These are phyloP conservation scores for Callyntrura guangdongensis DNA, from an alignment of 2,888 invertebrate species.

Conservation along the genomic window DNA sequence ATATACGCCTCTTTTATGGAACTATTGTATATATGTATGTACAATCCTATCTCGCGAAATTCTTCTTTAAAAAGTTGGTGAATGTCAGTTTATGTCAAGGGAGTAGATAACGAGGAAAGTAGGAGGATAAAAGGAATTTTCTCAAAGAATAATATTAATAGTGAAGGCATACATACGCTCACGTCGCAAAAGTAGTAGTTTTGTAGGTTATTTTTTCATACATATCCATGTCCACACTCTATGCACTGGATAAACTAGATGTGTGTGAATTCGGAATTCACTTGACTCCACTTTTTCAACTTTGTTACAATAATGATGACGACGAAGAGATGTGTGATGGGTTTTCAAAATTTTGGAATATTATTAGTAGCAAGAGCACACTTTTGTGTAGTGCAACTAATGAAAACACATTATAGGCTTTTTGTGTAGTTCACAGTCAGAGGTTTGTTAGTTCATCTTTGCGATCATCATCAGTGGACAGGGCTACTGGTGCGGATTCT, in stretches of 20 bases:
- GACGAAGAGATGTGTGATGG: background rate
- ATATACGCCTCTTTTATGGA: background rate
- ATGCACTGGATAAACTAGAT: background rate
- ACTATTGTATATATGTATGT: background rate
- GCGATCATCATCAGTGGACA: constrained; percentile 43
- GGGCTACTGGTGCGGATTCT: background rate
- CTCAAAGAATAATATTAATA: background rate
- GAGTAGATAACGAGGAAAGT: constrained; percentile 47
- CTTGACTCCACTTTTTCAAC: constrained; percentile 52
- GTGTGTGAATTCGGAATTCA: background rate
- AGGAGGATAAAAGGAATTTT: constrained; percentile 10
- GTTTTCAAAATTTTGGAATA: constrained; percentile 28
- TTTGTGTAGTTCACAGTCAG: background rate
- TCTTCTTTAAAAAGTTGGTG: background rate
- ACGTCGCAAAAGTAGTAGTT: background rate
- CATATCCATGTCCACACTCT: background rate
- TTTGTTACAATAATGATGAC: background rate
- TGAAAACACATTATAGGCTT: constrained; percentile 3
- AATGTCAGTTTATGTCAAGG: constrained; percentile 19
- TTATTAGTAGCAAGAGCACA: background rate
- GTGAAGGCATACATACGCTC: background rate
- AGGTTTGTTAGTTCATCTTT: constrained; percentile 36
- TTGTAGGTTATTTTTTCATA: constrained; percentile 3
- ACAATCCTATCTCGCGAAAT: background rate
- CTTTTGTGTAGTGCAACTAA: background rate